A percentile compares a stretch with the other conserved stretches of the same genome.
Conservation (phyloP, 2,113 vertebrate genomes). For the Gorilla gorilla region DNA sequence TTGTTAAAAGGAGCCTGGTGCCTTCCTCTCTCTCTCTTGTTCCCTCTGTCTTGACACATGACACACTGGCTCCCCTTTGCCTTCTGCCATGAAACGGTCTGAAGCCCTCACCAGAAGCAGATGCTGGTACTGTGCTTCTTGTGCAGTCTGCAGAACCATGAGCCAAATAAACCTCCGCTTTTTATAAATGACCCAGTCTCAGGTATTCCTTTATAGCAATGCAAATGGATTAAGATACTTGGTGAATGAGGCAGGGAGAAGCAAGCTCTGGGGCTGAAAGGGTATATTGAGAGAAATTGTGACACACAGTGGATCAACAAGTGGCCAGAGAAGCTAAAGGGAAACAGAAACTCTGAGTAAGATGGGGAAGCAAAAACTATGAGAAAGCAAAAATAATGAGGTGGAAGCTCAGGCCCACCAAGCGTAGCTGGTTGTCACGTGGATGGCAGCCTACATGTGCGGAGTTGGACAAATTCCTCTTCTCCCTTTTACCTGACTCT, state of each 20-base stretch:
- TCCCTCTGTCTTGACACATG: neutral
- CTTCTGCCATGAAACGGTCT: neutral
- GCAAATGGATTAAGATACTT: neutral
- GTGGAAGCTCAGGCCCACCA: neutral
- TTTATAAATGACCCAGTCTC: neutral
- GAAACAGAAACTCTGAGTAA: slow-evolving; percentile 30
- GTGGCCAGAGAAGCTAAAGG: neutral
- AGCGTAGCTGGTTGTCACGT: neutral
- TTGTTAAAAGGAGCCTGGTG: neutral
- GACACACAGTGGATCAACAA: no score
- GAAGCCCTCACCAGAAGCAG: neutral
- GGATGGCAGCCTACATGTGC: neutral
- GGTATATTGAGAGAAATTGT: neutral
- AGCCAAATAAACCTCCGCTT: neutral
- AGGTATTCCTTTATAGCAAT: neutral
- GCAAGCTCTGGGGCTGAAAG: neutral
- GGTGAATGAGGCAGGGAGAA: neutral
- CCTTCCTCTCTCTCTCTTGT: neutral
- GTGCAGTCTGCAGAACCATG: neutral
- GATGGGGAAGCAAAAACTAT: neutral
- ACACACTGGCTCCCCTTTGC: neutral
- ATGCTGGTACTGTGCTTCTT: neutral
- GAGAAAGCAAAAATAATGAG: neutral
- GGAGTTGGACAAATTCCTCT: no score
- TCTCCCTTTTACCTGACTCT: neutral